Evolutionary conservation across 2,113 vertebrate genomes (phyloP).

Genomic region (Corythaixoides concolor): DNA sequence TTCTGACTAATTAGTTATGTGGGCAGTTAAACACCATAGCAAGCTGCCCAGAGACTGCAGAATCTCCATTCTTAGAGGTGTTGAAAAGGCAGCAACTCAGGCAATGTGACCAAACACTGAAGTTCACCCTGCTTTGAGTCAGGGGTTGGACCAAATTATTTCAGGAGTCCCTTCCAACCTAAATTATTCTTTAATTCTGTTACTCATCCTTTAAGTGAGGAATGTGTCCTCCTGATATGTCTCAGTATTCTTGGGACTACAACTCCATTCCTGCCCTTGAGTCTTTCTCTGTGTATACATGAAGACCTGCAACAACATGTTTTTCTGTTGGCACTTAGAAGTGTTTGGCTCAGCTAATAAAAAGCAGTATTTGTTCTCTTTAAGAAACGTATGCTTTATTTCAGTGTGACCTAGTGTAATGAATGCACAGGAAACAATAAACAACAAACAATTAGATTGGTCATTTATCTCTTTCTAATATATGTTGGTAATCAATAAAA

Average conservation of each 20-base stretch:
- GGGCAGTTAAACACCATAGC: background rate
- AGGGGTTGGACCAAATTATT: background rate
- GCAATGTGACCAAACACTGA: background rate
- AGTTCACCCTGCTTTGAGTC: background rate
- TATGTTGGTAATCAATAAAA: slow-evolving; percentile 57
- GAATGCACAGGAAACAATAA: slow-evolving; percentile 37
- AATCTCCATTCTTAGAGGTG: background rate
- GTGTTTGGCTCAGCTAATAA: background rate
- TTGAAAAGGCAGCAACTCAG: background rate
- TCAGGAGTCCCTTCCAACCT: background rate
- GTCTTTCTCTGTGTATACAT: background rate
- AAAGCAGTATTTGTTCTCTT: background rate
- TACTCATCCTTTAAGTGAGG: background rate
- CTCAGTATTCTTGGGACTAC: background rate
- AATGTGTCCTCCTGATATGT: background rate
- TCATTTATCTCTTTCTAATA: slow-evolving; percentile 46
- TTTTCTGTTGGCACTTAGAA: background rate
- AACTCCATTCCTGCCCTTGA: background rate
- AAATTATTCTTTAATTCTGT: background rate
- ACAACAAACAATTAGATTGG: slow-evolving; percentile 6
- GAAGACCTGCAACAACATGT: background rate
- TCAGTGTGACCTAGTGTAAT: background rate
- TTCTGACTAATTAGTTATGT: background rate
- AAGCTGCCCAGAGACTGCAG: background rate
- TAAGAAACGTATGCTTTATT: slow-evolving; percentile 4